phyloP scores from a whole-genome alignment of 2,797 vertebrate species.

The Sardinella longiceps region DNA sequence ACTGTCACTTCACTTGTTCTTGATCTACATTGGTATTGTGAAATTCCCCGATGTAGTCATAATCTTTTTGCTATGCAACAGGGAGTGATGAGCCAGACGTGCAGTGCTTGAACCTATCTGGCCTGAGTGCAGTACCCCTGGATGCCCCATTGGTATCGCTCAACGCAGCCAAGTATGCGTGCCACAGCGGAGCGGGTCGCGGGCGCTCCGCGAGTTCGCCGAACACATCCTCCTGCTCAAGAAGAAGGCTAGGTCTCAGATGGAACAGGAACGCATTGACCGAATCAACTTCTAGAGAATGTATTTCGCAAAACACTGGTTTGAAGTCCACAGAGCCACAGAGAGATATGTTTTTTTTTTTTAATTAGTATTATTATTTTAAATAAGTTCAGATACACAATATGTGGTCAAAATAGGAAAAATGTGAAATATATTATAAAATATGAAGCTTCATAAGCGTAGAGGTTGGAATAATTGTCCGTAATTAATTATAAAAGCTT shows the following conservation, averaged over 20 bases:
- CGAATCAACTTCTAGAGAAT: background rate
- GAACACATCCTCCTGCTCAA: slow-evolving; percentile 84
- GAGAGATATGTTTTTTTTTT: too few relatives aligned
- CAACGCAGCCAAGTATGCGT: slow-evolving; percentile 82
- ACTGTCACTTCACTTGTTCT: too few relatives aligned
- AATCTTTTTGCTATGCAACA: slow-evolving; percentile 49
- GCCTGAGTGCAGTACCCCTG: slow-evolving; percentile 80
- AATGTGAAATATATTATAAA: background rate
- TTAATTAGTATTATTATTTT: background rate
- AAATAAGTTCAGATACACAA: background rate
- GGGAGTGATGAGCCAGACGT: slow-evolving; percentile 83
- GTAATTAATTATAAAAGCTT: background rate
- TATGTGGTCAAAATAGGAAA: background rate
- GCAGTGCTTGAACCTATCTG: slow-evolving; percentile 80
- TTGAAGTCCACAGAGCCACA: too few relatives aligned
- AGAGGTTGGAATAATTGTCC: background rate
- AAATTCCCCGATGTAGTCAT: too few relatives aligned
- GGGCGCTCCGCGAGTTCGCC: slow-evolving; percentile 87
- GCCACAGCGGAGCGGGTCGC: slow-evolving; percentile 71
- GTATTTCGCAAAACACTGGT: too few relatives aligned
- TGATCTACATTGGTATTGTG: too few relatives aligned
- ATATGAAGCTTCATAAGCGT: too few relatives aligned
- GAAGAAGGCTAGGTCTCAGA: slow-evolving; percentile 75
- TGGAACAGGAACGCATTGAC: slow-evolving; percentile 54
- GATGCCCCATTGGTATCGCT: slow-evolving; percentile 74